Evolutionary conservation across 2,797 vertebrate species (phyloP).

Genomic region (Periophthalmus magnuspinnatus): DNA sequence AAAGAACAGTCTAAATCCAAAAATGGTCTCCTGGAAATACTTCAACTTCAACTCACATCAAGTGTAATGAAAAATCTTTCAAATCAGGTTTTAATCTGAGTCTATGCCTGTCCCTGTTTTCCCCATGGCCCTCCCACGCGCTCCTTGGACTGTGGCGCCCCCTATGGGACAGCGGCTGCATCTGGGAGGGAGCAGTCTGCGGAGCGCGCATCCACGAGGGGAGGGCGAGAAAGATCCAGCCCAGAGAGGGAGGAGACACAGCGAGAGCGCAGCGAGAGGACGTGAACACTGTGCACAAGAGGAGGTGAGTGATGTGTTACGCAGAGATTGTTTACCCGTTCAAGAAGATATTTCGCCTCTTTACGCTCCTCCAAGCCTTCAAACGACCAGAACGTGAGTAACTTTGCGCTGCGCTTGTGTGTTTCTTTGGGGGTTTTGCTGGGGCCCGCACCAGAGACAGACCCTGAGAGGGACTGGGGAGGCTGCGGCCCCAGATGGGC

Average conservation of each 20-base stretch:
- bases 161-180: conserved; percentile 54
- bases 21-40: too few relatives aligned
- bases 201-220: conserved; percentile 43
- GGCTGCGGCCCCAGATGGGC: conserved; percentile 46
- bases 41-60: too few relatives aligned
- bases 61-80: too few relatives aligned
- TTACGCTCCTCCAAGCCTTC: neutral
- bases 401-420: conserved; percentile 35
- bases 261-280: conserved; percentile 49
- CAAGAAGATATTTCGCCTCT: neutral
- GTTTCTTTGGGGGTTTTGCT: neutral
- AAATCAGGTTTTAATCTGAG: too few relatives aligned
- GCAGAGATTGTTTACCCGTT: conserved; percentile 18
- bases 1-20: too few relatives aligned
- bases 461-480: conserved; percentile 21
- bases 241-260: conserved; percentile 29
- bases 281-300: conserved; percentile 56
- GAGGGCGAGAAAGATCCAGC: conserved; percentile 58
- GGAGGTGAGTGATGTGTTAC: conserved; percentile 74
- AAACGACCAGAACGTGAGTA: conserved; percentile 22
- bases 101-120: too few relatives aligned
- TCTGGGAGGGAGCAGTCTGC: conserved; percentile 39
- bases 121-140: too few relatives aligned
- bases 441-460: conserved; percentile 19
- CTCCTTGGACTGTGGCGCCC: conserved; percentile 24